Percentiles rank a stretch among this genome's conserved stretches.
phyloP scores from a whole-genome alignment of 2,113 vertebrate species.

The Strix aluco region DNA sequence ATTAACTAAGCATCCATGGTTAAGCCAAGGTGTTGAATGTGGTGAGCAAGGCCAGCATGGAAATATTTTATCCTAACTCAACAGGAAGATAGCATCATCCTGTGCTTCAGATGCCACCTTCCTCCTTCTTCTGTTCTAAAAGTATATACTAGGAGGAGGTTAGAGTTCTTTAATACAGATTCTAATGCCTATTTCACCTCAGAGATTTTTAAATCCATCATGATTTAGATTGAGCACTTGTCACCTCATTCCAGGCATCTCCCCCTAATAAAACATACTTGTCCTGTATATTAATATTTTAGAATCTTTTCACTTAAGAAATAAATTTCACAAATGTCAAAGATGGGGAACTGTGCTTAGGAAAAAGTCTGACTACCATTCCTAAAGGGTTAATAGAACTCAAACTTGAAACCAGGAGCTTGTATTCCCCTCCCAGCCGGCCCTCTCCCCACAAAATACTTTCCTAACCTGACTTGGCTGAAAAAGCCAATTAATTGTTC shows the following conservation, averaged over 20 bases:
- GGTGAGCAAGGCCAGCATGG: neutral
- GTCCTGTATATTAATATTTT: neutral
- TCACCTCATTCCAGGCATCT: neutral
- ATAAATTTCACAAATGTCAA: neutral
- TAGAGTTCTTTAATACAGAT: neutral
- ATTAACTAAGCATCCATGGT: neutral
- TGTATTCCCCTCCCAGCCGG: neutral
- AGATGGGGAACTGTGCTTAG: neutral
- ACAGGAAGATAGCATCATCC: neutral
- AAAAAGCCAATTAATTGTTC: slow-evolving; percentile 77
- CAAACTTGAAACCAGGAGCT: slow-evolving; percentile 17
- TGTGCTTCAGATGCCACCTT: neutral
- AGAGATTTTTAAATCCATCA: neutral
- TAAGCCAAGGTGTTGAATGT: neutral
- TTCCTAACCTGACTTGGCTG: slow-evolving; percentile 74
- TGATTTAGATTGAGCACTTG: neutral
- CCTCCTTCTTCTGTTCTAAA: neutral
- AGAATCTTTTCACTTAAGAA: neutral
- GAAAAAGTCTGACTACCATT: neutral
- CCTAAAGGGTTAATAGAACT: slow-evolving; percentile 40
- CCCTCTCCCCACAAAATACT: slow-evolving; percentile 39
- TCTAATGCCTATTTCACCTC: neutral
- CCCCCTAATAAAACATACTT: neutral
- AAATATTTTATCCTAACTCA: neutral
- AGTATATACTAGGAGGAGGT: neutral